phyloP scores from a whole-genome alignment of 2,888 invertebrate genomes.

The Elegia similella region DNA sequence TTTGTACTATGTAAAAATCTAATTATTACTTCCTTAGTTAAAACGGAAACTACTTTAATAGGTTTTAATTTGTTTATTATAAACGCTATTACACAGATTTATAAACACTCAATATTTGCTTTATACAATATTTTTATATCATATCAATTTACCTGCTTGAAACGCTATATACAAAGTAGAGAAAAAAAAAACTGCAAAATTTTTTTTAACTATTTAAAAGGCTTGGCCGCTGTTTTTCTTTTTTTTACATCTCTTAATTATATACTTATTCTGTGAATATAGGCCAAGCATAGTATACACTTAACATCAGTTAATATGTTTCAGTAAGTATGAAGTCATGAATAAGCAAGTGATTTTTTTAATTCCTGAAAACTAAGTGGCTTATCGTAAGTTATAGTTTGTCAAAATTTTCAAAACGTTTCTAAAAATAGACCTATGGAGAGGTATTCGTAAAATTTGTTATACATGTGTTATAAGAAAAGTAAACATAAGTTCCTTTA shows the following conservation, averaged over 20 bases:
- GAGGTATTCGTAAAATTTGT: slow-evolving; percentile 17
- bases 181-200: background rate
- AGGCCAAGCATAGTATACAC: background rate
- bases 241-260: background rate
- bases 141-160: background rate
- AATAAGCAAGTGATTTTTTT: too few relatives aligned
- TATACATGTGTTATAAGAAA: background rate
- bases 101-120: slow-evolving; percentile 37
- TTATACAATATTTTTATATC: slow-evolving; percentile 14
- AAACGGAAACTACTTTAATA: slow-evolving; percentile 14
- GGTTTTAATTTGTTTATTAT: slow-evolving; percentile 50
- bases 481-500: background rate
- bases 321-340: too few relatives aligned
- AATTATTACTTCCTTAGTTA: background rate
- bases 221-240: background rate
- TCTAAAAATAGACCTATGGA: slow-evolving; percentile 35
- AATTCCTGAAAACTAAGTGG: background rate
- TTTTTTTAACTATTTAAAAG: background rate
- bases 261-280: background rate
- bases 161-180: slow-evolving; percentile 3
- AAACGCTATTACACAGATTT: slow-evolving; percentile 62
- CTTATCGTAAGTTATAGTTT: background rate
- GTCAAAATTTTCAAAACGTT: slow-evolving; percentile 23
- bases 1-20: too few relatives aligned
- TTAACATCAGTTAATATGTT: background rate